These are phyloP conservation scores for Champsocephalus gunnari DNA, from an alignment of 2,797 vertebrate species.

Conservation along the genomic window DNA sequence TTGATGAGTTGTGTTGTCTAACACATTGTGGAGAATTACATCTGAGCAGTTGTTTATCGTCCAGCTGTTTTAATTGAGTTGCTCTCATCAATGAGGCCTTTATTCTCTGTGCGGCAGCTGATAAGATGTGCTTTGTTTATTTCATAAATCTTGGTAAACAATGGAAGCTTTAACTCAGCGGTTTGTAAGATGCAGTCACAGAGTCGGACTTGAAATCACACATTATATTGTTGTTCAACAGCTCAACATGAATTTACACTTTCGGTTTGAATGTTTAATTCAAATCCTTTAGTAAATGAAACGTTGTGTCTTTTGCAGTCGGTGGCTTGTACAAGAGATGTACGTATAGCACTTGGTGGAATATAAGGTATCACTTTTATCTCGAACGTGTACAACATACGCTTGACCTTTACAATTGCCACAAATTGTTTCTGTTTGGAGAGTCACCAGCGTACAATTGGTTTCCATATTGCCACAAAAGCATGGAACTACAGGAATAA, in stretches of 20 bases:
- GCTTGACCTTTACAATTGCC: not conserved
- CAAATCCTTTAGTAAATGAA: constrained; percentile 4
- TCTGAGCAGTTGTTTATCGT: constrained; percentile 26
- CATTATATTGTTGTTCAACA: not conserved
- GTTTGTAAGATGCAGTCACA: not conserved
- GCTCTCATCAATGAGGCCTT: not conserved
- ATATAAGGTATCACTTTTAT: not conserved
- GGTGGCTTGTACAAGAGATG: not conserved
- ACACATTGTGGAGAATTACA: constrained; percentile 19
- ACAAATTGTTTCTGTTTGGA: not conserved
- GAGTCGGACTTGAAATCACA: not conserved
- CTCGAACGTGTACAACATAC: too few relatives aligned
- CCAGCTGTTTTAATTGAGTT: constrained; percentile 22
- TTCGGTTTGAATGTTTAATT: not conserved
- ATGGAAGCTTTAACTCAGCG: not conserved
- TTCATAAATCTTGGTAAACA: constrained; percentile 18
- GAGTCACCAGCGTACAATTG: not conserved
- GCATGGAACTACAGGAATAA: not conserved
- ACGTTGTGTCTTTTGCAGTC: not conserved
- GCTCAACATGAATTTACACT: constrained; percentile 11
- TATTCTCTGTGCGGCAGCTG: constrained; percentile 8
- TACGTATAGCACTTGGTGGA: too few relatives aligned
- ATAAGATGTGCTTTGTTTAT: constrained; percentile 16
- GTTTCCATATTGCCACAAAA: not conserved
- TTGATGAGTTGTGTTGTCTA: constrained; percentile 7